These are phyloP conservation scores for Coracopsis vasa DNA, from an alignment of 2,113 vertebrate genomes.

Conservation along the genomic window DNA sequence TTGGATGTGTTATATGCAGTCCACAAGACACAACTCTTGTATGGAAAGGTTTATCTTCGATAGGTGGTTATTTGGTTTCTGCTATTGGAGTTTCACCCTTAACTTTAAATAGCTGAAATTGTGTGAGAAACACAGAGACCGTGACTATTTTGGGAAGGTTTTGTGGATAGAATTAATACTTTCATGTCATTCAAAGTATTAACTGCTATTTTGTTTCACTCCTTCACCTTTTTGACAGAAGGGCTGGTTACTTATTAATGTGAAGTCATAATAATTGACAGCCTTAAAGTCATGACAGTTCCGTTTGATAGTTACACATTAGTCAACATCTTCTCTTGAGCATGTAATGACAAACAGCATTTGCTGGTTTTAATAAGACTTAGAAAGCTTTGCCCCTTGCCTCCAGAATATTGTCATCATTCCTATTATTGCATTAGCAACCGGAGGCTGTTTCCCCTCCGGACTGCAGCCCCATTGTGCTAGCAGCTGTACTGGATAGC, in stretches of 20 bases:
- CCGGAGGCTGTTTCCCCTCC: background rate
- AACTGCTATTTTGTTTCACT: conserved; percentile 46
- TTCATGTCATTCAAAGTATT: conserved; percentile 7
- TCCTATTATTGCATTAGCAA: conserved; percentile 32
- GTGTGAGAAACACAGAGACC: background rate
- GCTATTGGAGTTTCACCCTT: background rate
- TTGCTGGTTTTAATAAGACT: conserved; percentile 47
- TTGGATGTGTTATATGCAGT: background rate
- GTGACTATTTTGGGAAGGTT: background rate
- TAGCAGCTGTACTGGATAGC: background rate
- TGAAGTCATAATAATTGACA: conserved; percentile 65
- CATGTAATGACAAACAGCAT: conserved; percentile 50
- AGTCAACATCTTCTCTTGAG: conserved; percentile 57
- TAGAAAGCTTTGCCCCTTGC: conserved; percentile 47
- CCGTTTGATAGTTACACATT: conserved; percentile 61
- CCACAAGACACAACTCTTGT: background rate
- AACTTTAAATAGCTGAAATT: background rate
- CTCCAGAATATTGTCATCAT: conserved; percentile 39
- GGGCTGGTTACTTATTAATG: conserved; percentile 67
- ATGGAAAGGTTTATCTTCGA: background rate
- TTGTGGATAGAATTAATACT: conserved; percentile 19
- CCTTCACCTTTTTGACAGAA: conserved; percentile 48
- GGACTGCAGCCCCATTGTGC: background rate
- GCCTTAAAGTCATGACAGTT: conserved; percentile 55
- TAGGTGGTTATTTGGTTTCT: background rate